A percentile compares a stretch with the other conserved stretches of the same genome.
Evolutionary conservation across 2,113 vertebrate species (phyloP).

Genomic region (Erpornis zantholeuca): DNA sequence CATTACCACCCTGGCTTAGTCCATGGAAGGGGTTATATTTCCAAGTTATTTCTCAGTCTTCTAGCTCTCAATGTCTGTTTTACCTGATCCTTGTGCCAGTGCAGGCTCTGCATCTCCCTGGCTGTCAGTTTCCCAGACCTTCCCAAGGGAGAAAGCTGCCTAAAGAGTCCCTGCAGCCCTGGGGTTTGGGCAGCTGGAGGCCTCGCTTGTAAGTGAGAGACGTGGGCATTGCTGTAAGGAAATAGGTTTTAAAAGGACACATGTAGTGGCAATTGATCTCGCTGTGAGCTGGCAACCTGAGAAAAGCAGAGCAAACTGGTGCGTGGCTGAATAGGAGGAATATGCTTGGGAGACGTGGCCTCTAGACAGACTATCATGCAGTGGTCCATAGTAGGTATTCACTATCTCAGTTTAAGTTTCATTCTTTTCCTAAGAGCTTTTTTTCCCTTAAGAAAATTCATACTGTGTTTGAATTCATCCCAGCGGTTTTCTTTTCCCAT

Average conservation of each 20-base stretch:
- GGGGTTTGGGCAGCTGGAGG: fast-evolving
- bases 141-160: background rate
- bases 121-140: background rate
- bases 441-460: background rate
- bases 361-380: background rate
- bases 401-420: background rate
- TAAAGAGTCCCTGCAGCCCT: background rate
- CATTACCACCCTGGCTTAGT: background rate
- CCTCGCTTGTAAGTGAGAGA: background rate
- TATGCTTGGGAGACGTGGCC: background rate
- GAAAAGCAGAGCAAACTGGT: background rate
- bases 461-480: background rate
- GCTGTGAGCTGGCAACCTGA: background rate
- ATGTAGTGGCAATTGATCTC: background rate
- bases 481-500: background rate
- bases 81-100: background rate
- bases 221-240: fast-evolving
- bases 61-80: background rate
- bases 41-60: background rate
- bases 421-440: background rate
- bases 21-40: fast-evolving
- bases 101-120: background rate
- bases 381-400: background rate
- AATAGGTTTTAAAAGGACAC: background rate
- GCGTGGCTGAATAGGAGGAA: background rate